Evolutionary conservation across 2,797 vertebrate genomes (phyloP), one percentile per base, ranked within the genome.

Genomic region (Manis javanica): DNA sequence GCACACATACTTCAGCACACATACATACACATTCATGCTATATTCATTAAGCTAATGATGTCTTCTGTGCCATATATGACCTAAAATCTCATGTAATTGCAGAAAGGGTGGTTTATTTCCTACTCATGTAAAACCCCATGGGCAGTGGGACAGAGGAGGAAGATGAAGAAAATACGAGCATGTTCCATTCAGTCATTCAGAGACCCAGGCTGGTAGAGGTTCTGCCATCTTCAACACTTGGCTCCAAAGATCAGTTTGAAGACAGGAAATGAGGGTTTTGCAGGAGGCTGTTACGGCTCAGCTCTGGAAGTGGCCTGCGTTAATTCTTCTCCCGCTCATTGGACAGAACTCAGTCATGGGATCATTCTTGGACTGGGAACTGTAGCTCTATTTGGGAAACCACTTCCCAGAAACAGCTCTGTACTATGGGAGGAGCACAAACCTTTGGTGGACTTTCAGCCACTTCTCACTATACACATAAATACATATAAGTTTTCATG

Each of bases 201-300:
- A 95, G 90, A 75, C 46, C 7, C n/a, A 31, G n/a, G 7, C 57
- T 64, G 49, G 42, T 11, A 51, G 6, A 74, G 19, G 1, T 61
- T 85, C 55, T 75, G 8, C 37, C 13, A 1, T 78, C 64, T 64
- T 88, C 61, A 85, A 71, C 14, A 57, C 34, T 64, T 93, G 26
- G 37, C 15, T 78, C 29, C 64, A 71, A 74, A 78, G 55, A 90
- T 78, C 69, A 63, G 37, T 61, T n/a, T 74, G 71, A 92, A 87
- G 68, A 89, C 64, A 21, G 68, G 24, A 85, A 87, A 49, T 21
- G 31, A 78, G n/a, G 5, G 21, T 34, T 10, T 55, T 77, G 29
- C 24, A 77, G 46, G 72, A 23, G 1, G 1, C n/a, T 18, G 23
- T 87, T 39, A 39, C 10, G 14, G 14, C 12, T 8, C 21, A 82